Conservation (phyloP, 2,888 invertebrate species). For the Steinernema hermaphroditum region DNA sequence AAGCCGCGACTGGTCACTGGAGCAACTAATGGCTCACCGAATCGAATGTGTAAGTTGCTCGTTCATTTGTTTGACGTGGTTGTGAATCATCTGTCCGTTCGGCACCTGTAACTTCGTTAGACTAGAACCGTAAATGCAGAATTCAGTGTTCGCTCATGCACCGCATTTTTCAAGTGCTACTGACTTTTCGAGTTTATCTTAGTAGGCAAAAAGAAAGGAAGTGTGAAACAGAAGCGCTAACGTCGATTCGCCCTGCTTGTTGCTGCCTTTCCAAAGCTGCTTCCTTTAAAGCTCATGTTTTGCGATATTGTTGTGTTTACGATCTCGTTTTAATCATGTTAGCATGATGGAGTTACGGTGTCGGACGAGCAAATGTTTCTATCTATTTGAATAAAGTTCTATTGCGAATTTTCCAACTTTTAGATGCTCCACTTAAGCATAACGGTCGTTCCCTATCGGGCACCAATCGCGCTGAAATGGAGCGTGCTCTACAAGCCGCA, state of each 20-base stretch:
- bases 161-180: not conserved
- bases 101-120: not conserved
- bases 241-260: not conserved
- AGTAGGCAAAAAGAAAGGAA: conserved; percentile 25
- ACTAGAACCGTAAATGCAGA: not conserved
- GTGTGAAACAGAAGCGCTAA: conserved; percentile 18
- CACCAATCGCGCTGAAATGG: conserved; percentile 6
- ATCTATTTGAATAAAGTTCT: conserved; percentile 1
- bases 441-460: conserved; percentile 1
- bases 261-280: not conserved
- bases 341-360: not conserved
- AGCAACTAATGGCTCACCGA: conserved; percentile 5
- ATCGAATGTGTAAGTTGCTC: conserved; percentile 13
- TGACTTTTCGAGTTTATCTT: not conserved
- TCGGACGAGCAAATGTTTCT: not conserved
- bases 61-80: too few relatives aligned
- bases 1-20: conserved; percentile 28
- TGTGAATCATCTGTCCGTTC: conserved; percentile 13
- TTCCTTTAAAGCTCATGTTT: not conserved
- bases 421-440: not conserved
- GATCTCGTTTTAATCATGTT: not conserved
- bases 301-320: not conserved
- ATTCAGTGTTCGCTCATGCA: not conserved
- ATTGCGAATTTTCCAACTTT: not conserved
- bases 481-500: conserved; percentile 15